Conservation (phyloP, 2,797 vertebrate species). For the Sebastes aleutianus region DNA sequence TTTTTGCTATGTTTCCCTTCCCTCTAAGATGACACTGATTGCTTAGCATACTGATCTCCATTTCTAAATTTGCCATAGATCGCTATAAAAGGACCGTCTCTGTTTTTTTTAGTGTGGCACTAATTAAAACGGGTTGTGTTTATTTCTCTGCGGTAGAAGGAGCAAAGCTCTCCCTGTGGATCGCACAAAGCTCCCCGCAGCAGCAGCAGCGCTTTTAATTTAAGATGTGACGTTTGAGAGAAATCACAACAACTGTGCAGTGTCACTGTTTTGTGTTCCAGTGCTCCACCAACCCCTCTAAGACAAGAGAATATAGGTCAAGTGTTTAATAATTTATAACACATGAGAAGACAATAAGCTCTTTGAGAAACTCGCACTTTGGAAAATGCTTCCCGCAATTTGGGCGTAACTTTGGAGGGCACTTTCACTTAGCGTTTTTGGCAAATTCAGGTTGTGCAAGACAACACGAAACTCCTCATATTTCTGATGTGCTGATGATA, state of each 20-base stretch:
- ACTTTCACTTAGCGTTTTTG: conserved; percentile 9
- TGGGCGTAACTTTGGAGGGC: neutral
- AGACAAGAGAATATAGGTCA: conserved; percentile 66
- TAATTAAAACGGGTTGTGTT: conserved; percentile 33
- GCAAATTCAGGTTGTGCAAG: neutral
- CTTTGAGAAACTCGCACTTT: conserved; percentile 15
- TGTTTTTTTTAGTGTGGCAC: neutral
- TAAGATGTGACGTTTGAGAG: conserved; percentile 8
- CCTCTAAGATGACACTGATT: neutral
- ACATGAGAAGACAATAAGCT: conserved; percentile 57
- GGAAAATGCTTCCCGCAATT: neutral
- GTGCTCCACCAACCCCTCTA: conserved; percentile 25
- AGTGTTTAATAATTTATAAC: conserved; percentile 64
- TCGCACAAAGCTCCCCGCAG: neutral
- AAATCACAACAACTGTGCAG: conserved; percentile 37
- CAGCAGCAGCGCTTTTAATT: conserved; percentile 8
- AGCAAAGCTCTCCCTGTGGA: neutral
- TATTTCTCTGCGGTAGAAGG: neutral
- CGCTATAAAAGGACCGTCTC: neutral
- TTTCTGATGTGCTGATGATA: neutral
- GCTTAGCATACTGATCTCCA: neutral
- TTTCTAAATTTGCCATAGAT: conserved; percentile 6
- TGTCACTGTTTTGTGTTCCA: conserved; percentile 46
- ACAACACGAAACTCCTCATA: neutral
- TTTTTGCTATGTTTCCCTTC: neutral